A percentile compares a stretch with the other conserved stretches of the same genome.
phyloP scores from a whole-genome alignment of 2,113 vertebrate genomes.

The Capreolus pygargus region DNA sequence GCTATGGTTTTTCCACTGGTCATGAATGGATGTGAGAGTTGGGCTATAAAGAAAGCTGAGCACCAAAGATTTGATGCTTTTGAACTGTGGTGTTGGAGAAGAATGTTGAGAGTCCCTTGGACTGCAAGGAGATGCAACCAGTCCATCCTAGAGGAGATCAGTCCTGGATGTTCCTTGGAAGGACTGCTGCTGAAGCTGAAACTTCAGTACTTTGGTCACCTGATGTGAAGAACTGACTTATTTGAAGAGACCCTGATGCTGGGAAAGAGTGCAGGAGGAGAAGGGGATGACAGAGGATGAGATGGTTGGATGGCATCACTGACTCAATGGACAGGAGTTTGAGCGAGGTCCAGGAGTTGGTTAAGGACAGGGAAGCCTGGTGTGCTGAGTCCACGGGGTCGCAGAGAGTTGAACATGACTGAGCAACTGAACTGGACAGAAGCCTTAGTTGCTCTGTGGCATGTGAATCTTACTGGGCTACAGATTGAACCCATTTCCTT shows the following conservation, averaged over 20 bases:
- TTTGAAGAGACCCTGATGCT: neutral
- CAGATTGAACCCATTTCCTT: neutral
- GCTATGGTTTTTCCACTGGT: neutral
- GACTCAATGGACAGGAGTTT: neutral
- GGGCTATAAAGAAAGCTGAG: neutral
- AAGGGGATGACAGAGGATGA: neutral
- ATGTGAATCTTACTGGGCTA: neutral
- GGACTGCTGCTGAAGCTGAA: neutral
- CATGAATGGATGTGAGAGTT: neutral
- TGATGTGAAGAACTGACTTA: neutral
- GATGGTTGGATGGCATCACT: neutral
- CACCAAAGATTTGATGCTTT: neutral
- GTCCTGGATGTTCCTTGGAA: neutral
- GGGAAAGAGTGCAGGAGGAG: neutral
- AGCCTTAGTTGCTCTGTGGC: neutral
- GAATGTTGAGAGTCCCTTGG: neutral
- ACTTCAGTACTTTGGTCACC: neutral
- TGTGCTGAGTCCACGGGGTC: neutral
- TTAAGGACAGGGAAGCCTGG: neutral
- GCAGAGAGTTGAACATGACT: accelerated
- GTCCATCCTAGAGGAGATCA: neutral
- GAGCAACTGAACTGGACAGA: neutral
- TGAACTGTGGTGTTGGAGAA: neutral
- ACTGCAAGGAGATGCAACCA: neutral
- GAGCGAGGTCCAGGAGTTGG: neutral